Evolutionary conservation across 2,113 vertebrate genomes (phyloP), one percentile per base, ranked within the genome.

Genomic region (Indri indri): DNA sequence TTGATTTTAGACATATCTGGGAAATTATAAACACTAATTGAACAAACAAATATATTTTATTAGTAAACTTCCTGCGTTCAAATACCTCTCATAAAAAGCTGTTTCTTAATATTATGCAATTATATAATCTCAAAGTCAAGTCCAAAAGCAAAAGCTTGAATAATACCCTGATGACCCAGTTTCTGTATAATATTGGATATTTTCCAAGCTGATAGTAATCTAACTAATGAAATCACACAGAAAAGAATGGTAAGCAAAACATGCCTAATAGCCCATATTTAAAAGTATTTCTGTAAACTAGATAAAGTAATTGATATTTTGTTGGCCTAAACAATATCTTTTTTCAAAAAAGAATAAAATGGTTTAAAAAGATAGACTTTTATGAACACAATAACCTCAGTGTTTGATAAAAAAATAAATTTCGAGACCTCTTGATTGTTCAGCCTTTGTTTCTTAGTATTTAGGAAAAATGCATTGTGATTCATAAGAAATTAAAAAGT

Each of bases 11-110:
- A 16, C 8, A 45, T 77, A 37, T 37, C 32, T 95, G 18, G 40
- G 32, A 92, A 94, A 52, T 90, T 85, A 54, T 93, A 94, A 94
- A 73, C 23, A 84, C 6, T 70, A 92, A 54, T 59, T 71, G 11
- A 59, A 70, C 45, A 80, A 83, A 14, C 4, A 76, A 42, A 79
- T 70, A 23, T 57, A 4, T 30, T 76, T 88, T 50, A 42, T 47
- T 77, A n/a, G 63, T 47, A 68, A 82, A 63, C 1, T 68, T 65
- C 11, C 6, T 50, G 5, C 3, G 76, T 54, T 94, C 22, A 83
- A 88, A 65, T 82, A 50, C 2, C 2, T 54, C 34, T 88, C 27
- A 66, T 59, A 71, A 84, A 74, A 88, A 11, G 2, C 10, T n/a
- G 71, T 81, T 23, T 77, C 18, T 83, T 91, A 88, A n/a, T 59